phyloP scores from a whole-genome alignment of 2,797 vertebrate species.

The Coreius guichenoti region DNA sequence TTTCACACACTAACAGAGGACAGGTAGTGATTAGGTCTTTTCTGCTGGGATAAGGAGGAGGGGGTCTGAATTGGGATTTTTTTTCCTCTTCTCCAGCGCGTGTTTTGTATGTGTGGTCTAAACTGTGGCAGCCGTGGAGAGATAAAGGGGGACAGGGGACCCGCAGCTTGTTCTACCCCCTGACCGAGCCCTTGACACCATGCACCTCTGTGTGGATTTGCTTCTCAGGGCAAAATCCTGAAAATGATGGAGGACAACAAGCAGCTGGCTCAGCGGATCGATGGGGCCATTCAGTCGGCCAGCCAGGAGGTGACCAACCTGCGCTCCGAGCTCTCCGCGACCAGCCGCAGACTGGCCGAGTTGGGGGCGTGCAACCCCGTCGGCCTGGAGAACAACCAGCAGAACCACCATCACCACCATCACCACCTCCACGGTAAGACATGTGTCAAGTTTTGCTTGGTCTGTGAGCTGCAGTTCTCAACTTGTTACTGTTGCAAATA shows the following conservation, averaged over 20 bases:
- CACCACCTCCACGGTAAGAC: constrained; percentile 73
- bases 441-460: background rate
- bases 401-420: constrained; percentile 81
- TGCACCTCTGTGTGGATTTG: constrained; percentile 86
- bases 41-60: constrained; percentile 14
- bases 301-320: constrained; percentile 94
- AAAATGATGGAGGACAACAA: constrained; percentile 98
- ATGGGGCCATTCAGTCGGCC: constrained; percentile 93
- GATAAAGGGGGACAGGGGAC: constrained; percentile 57
- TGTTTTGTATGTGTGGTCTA: constrained; percentile 44
- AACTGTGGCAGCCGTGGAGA: constrained; percentile 58
- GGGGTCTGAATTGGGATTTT: constrained; percentile 48
- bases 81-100: constrained; percentile 44
- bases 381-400: constrained; percentile 84
- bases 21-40: constrained; percentile 41
- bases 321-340: constrained; percentile 90
- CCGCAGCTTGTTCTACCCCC: constrained; percentile 56
- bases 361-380: constrained; percentile 81
- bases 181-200: constrained; percentile 82
- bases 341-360: constrained; percentile 89
- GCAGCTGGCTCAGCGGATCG: constrained; percentile 92
- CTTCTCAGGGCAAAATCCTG: constrained; percentile 91
- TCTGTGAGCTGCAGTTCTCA: constrained; percentile 17
- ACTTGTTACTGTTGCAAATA: constrained; percentile 34
- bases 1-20: constrained; percentile 26